Conservation (phyloP, 2,113 vertebrate species). For the Perognathus longimembris region DNA sequence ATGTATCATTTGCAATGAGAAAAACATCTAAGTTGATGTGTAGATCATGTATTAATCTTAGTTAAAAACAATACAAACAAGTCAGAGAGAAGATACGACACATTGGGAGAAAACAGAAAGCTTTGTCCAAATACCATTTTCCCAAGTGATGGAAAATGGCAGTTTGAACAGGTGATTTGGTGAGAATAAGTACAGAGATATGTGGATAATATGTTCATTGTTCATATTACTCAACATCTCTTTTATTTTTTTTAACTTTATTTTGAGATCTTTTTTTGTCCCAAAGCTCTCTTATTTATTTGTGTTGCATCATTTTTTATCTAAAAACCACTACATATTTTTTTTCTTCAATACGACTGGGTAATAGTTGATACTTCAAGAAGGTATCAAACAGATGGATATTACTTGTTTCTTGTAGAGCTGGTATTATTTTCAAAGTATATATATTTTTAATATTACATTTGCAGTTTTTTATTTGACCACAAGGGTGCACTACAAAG, state of each 20-base stretch:
- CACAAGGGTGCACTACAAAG: slow-evolving; percentile 68
- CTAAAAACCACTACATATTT: neutral
- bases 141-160: neutral
- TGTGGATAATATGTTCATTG: neutral
- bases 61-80: neutral
- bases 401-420: neutral
- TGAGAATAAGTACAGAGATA: neutral
- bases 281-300: neutral
- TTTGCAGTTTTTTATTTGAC: slow-evolving; percentile 77
- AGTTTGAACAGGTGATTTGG: neutral
- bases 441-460: neutral
- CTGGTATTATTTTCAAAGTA: neutral
- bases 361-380: neutral
- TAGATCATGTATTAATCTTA: neutral
- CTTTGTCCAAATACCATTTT: slow-evolving; percentile 13
- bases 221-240: neutral
- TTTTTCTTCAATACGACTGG: neutral
- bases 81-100: neutral
- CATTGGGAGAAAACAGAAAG: neutral
- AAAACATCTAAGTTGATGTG: neutral
- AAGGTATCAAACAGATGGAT: neutral
- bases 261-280: neutral
- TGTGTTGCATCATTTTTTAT: neutral
- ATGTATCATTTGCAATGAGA: neutral
- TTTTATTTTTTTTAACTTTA: slow-evolving; percentile 25